phyloP scores from a whole-genome alignment of 2,113 vertebrate species.

The human region GRCh38 chr15:101526001-101526500 shows the following conservation, averaged over 20 bases:
- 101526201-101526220: not conserved
- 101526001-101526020: not conserved
- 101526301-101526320: not conserved
- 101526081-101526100: not conserved
- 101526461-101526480: rapidly evolving
- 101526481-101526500: not conserved
- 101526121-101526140: not conserved
- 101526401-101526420: rapidly evolving
- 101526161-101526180: too few relatives aligned
- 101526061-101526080: not conserved
- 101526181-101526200: not conserved
- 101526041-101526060: not conserved
- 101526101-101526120: too few relatives aligned
- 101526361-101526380: not conserved
- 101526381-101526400: rapidly evolving
- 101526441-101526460: not conserved
- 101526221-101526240: rapidly evolving
- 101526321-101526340: not conserved
- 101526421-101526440: not conserved
- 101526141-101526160: too few relatives aligned
- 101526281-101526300: rapidly evolving
- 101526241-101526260: not conserved
- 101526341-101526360: not conserved
- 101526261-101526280: not conserved
- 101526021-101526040: not conserved